These are phyloP conservation scores for Amiota minor DNA, from an alignment of 2,888 invertebrate species.

Conservation along the genomic window DNA sequence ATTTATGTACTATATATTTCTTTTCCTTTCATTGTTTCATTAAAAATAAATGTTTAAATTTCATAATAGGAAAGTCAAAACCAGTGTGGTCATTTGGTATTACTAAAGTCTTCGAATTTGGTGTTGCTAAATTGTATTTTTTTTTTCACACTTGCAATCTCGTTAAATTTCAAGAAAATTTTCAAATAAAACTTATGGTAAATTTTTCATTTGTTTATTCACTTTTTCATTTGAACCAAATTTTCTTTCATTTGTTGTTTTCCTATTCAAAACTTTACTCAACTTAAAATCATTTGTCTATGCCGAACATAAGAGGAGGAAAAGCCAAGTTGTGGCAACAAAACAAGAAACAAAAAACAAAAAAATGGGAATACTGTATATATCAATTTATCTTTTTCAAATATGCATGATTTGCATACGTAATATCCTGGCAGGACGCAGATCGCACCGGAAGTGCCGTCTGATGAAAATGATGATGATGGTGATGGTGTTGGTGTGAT, in stretches of 20 bases:
- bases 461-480: not conserved
- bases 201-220: too few relatives aligned
- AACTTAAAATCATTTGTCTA: slow-evolving; percentile 22
- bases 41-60: too few relatives aligned
- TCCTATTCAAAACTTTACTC: not conserved
- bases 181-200: too few relatives aligned
- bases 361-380: not conserved
- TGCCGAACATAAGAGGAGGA: slow-evolving; percentile 6
- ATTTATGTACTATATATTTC: too few relatives aligned
- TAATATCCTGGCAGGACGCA: slow-evolving; percentile 19
- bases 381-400: slow-evolving; percentile 29
- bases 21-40: too few relatives aligned
- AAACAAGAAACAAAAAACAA: not conserved
- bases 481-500: not conserved
- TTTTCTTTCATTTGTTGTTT: not conserved
- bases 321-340: not conserved
- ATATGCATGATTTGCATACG: slow-evolving; percentile 30
- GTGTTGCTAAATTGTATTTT: too few relatives aligned
- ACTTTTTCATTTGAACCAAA: too few relatives aligned
- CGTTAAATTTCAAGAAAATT: too few relatives aligned
- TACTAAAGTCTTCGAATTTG: too few relatives aligned
- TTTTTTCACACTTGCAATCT: too few relatives aligned
- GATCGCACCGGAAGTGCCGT: not conserved
- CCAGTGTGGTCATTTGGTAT: too few relatives aligned
- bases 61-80: too few relatives aligned